Conservation (phyloP, 2,113 vertebrate genomes). For the Bujurquina vittata region DNA sequence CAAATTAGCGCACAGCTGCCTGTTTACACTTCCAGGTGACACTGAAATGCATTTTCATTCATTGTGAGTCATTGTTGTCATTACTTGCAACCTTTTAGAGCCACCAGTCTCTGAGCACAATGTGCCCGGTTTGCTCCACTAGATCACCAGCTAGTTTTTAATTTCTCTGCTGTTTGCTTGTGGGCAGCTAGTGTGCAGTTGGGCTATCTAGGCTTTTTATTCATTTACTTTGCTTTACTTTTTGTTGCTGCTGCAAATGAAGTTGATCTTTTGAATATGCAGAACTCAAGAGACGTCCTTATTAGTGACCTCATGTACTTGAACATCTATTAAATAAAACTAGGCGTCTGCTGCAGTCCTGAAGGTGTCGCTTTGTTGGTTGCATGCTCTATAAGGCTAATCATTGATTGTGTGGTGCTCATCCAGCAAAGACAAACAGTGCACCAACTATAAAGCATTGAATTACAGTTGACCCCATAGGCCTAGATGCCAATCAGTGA, state of each 20-base stretch:
- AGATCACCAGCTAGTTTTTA: neutral
- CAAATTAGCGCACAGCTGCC: neutral
- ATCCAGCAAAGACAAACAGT: neutral
- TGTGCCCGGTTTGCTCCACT: neutral
- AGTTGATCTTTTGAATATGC: neutral
- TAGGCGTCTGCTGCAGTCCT: neutral
- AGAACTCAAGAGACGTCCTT: neutral
- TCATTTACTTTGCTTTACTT: neutral
- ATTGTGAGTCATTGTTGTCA: neutral
- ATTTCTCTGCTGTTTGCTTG: neutral
- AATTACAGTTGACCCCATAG: neutral
- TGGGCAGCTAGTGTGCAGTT: neutral
- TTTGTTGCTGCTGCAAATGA: neutral
- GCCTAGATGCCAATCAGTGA: neutral
- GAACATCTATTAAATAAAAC: neutral
- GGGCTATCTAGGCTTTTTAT: neutral
- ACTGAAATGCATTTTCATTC: conserved; percentile 4
- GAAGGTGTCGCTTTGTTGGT: neutral
- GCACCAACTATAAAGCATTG: neutral
- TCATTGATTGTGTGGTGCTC: neutral
- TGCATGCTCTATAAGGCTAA: neutral
- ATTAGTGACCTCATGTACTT: neutral
- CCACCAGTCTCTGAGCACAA: neutral
- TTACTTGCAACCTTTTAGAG: neutral
- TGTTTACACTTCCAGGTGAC: neutral